Base-by-base conservation (phyloP, 2,888 invertebrate species). In the Diarsia mendica region DNA sequence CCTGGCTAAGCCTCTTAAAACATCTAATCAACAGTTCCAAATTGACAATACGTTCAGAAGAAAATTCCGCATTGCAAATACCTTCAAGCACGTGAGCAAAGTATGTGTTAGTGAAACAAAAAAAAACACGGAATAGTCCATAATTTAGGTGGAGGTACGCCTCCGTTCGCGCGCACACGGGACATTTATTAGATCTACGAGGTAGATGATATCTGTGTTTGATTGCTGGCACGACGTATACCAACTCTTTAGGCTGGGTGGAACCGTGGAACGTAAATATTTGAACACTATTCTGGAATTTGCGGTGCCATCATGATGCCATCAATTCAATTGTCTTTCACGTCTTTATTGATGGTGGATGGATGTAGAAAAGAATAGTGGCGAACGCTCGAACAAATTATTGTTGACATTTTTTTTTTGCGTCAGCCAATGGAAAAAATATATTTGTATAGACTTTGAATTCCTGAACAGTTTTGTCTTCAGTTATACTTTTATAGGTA, bases 141-240 rank as follows among this genome's bases (percentile, higher is more conserved):
- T 93, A 92, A 89, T 91, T 93, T 89, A 90, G 79, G 78, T 72
- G 80, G 83, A 87, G 90, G 80, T 87, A 90, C 93, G 91, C 93
- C 93, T 90, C 91, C 92, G 77, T 84, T 92, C 92, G 85, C 86
- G 84, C 86, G 88, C 91, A 92, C 89, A 84, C 85, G 86, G 87
- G 81, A 89, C 90, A 90, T 91, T 92, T 91, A 90, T 91, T 89
- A 90, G 87, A 91, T 88, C 86, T 87, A 90, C 83, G 88, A 90
- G 87, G 89, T 85, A 85, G 84, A 86, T 84, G 89, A 89, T 91
- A 87, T 88, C 91, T 92, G 93, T 89, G 87, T 90, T 91, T 92
- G 89, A 92, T 91, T 87, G 89, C 89, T 87, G 83, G 79, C 82
- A 77, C 78, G 80, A 78, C 78, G 84, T 81, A 87, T 68, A 79